Evolutionary conservation across 2,113 vertebrate species (phyloP).

Genomic region (Trinectes maculatus): DNA sequence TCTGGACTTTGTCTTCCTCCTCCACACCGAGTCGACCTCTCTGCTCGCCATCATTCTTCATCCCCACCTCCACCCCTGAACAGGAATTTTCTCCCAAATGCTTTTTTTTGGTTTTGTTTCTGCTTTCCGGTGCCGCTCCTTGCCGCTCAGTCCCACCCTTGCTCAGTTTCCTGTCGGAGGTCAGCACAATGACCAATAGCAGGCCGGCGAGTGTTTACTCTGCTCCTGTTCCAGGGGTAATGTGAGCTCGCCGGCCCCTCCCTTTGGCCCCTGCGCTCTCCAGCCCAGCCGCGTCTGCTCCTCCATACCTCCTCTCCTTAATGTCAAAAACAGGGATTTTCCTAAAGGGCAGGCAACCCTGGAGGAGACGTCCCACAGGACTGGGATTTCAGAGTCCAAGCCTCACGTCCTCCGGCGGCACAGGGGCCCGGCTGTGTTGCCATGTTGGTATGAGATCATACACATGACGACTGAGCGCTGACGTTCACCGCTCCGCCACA

Average conservation of each 20-base stretch:
- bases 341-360: slow-evolving; percentile 37
- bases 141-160: slow-evolving; percentile 74
- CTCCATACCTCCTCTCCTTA: slow-evolving; percentile 62
- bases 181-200: slow-evolving; percentile 76
- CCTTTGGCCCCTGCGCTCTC: slow-evolving; percentile 54
- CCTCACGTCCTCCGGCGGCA: slow-evolving; percentile 33
- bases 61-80: slow-evolving; percentile 62
- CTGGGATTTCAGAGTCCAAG: slow-evolving; percentile 57
- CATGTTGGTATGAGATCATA: slow-evolving; percentile 60
- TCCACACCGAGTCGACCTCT: slow-evolving; percentile 38
- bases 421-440: slow-evolving; percentile 16
- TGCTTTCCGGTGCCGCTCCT: slow-evolving; percentile 70
- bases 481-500: slow-evolving; percentile 12
- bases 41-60: slow-evolving; percentile 53
- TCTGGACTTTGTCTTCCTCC: slow-evolving; percentile 62
- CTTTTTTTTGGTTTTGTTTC: slow-evolving; percentile 36
- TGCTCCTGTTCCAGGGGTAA: slow-evolving; percentile 73
- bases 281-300: slow-evolving; percentile 56
- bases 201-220: slow-evolving; percentile 69
- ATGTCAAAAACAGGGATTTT: slow-evolving; percentile 77
- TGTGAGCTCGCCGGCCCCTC: slow-evolving; percentile 70
- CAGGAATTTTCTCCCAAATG: slow-evolving; percentile 65
- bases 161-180: slow-evolving; percentile 78
- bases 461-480: slow-evolving; percentile 38
- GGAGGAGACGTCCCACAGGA: slow-evolving; percentile 47